Conservation (phyloP, 2,797 vertebrate genomes). For the Gobio occitaniae region DNA sequence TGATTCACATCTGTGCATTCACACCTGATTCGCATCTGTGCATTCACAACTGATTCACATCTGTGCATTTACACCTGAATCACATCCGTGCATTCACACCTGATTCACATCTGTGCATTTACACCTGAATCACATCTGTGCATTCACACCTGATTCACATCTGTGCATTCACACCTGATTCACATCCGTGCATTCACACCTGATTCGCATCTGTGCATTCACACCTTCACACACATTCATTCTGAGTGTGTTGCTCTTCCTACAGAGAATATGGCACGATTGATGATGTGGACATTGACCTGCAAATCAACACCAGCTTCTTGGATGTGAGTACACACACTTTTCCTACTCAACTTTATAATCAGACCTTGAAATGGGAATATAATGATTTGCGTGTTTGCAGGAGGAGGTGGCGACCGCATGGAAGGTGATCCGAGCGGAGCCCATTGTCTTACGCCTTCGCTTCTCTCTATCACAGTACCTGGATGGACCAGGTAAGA, state of each 20-base stretch:
- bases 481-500: slow-evolving; percentile 97
- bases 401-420: slow-evolving; percentile 99
- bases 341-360: not conserved
- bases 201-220: not conserved
- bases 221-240: no score
- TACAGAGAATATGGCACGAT: slow-evolving; percentile 96
- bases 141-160: slow-evolving; percentile 19
- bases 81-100: not conserved
- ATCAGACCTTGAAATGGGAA: not conserved
- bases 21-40: not conserved
- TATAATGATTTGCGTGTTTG: slow-evolving; percentile 61
- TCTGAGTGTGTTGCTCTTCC: slow-evolving; percentile 42
- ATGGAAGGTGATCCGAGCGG: slow-evolving; percentile 98
- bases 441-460: slow-evolving; percentile 94
- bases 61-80: no score
- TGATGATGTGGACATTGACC: slow-evolving; percentile 97
- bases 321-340: slow-evolving; percentile 88
- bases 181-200: not conserved
- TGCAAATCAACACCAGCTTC: slow-evolving; percentile 97
- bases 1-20: not conserved
- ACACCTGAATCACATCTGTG: not conserved
- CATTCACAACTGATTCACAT: not conserved
- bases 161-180: not conserved
- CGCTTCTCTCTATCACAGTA: slow-evolving; percentile 99
- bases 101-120: not conserved